Percentiles rank a stretch among this genome's conserved stretches.
These are phyloP conservation scores for Drosophila cracens DNA, from an alignment of 2,888 invertebrate species.

Conservation along the genomic window DNA sequence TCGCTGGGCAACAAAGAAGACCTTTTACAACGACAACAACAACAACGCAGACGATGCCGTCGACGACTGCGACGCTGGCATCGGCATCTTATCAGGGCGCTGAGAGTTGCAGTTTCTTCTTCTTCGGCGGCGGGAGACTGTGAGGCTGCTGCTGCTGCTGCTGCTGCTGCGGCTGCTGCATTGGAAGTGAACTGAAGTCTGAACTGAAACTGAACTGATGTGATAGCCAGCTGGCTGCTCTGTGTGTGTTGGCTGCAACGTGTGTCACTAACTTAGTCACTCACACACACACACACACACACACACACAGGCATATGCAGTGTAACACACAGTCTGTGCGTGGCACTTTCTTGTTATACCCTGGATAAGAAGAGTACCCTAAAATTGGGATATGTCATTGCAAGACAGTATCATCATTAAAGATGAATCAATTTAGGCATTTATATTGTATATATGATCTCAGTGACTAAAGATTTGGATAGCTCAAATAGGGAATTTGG, in stretches of 20 bases:
- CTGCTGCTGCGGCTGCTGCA: conserved; percentile 20
- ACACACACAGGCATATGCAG: conserved; percentile 11
- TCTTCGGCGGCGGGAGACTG: conserved; percentile 49
- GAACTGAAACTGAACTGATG: conserved; percentile 48
- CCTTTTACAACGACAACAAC: conserved; percentile 60
- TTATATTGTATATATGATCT: neutral
- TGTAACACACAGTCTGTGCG: conserved; percentile 31
- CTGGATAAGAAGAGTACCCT: neutral
- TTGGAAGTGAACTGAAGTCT: conserved; percentile 55
- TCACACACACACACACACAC: conserved; percentile 30
- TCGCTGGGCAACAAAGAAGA: conserved; percentile 75
- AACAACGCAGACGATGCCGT: conserved; percentile 7
- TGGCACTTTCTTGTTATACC: conserved; percentile 47
- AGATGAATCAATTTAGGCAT: neutral
- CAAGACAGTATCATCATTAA: neutral
- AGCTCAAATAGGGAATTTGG: neutral
- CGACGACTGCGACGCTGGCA: conserved; percentile 16
- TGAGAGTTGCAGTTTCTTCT: conserved; percentile 55
- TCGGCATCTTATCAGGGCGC: conserved; percentile 68
- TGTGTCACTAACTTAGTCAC: conserved; percentile 64
- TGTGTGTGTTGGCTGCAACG: conserved; percentile 41
- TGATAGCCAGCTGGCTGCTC: conserved; percentile 58
- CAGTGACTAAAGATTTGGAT: neutral
- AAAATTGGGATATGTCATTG: neutral
- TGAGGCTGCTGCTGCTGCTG: conserved; percentile 54